Conservation (phyloP, 1,140 invertebrate genomes). For the Amphibalanus amphitrite region DNA sequence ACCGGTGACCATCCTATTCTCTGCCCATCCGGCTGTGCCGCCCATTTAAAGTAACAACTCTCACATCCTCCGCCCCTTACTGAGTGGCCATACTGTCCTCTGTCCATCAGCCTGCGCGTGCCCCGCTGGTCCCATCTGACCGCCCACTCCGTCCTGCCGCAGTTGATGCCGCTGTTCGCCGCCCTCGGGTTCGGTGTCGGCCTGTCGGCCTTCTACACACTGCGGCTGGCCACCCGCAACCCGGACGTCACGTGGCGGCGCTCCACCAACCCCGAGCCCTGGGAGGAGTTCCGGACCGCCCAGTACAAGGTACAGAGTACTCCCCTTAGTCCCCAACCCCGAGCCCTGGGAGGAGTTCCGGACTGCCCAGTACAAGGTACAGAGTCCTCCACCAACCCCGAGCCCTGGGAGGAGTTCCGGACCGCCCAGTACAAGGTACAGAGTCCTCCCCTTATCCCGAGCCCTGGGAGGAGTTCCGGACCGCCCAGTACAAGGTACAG, state of each 20-base stretch:
- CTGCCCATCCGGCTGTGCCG: too few relatives aligned
- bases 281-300: slow-evolving; percentile 55
- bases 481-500: too few relatives aligned
- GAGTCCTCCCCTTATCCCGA: not conserved
- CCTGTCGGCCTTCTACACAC: slow-evolving; percentile 39
- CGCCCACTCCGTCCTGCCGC: slow-evolving; percentile 19
- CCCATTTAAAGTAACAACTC: too few relatives aligned
- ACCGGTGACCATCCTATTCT: too few relatives aligned
- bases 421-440: slow-evolving; percentile 62
- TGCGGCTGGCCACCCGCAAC: slow-evolving; percentile 46
- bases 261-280: slow-evolving; percentile 51
- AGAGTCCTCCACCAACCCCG: slow-evolving; percentile 38
- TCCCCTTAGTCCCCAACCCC: slow-evolving; percentile 25
- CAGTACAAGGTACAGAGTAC: slow-evolving; percentile 50
- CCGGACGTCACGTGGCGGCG: slow-evolving; percentile 64
- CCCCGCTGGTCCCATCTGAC: too few relatives aligned
- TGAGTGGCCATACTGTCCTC: too few relatives aligned
- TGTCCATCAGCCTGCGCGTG: too few relatives aligned
- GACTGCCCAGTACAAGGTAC: too few relatives aligned
- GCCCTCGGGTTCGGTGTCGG: slow-evolving; percentile 42
- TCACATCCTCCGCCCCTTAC: too few relatives aligned
- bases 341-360: too few relatives aligned
- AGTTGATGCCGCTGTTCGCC: slow-evolving; percentile 62
- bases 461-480: too few relatives aligned
- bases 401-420: slow-evolving; percentile 59